A percentile compares a stretch with the other conserved stretches of the same genome.
Conservation (phyloP, 2,888 invertebrate genomes). For the Eudemis profundana region DNA sequence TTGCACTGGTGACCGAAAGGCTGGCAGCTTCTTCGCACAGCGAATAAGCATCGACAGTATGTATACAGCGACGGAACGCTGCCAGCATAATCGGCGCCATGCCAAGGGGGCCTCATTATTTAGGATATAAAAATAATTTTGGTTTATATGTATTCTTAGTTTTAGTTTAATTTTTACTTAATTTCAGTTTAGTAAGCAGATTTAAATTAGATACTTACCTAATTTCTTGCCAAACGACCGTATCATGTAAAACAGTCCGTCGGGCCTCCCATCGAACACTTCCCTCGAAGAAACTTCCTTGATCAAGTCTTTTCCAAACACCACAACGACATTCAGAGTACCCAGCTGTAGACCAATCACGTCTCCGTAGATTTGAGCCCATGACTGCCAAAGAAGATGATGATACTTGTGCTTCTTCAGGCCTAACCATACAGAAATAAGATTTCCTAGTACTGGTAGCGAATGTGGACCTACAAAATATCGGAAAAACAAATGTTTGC, state of each 20-base stretch:
- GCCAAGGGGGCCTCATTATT: no score
- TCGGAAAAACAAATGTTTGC: no score
- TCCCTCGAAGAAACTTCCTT: conserved; percentile 87
- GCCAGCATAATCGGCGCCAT: no score
- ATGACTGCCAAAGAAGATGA: conserved; percentile 86
- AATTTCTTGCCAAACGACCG: conserved; percentile 88
- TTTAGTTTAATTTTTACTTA: no score
- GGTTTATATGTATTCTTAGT: no score
- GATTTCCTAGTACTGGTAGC: conserved; percentile 72
- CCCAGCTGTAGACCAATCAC: conserved; percentile 88
- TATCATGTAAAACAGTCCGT: conserved; percentile 89
- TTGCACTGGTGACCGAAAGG: no score
- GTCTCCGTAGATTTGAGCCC: conserved; percentile 86
- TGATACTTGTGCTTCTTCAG: conserved; percentile 67
- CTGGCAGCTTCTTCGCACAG: no score
- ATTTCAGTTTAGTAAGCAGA: no score
- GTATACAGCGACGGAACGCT: no score
- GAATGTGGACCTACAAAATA: conserved; percentile 69
- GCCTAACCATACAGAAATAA: conserved; percentile 66
- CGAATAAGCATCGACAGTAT: no score
- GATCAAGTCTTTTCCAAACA: conserved; percentile 86
- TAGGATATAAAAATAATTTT: no score
- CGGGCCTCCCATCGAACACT: conserved; percentile 89
- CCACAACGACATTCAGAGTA: conserved; percentile 85
- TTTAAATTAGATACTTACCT: conserved; percentile 74